These are phyloP conservation scores for Ochropleura leucogaster DNA, from an alignment of 2,888 invertebrate genomes.

Conservation along the genomic window DNA sequence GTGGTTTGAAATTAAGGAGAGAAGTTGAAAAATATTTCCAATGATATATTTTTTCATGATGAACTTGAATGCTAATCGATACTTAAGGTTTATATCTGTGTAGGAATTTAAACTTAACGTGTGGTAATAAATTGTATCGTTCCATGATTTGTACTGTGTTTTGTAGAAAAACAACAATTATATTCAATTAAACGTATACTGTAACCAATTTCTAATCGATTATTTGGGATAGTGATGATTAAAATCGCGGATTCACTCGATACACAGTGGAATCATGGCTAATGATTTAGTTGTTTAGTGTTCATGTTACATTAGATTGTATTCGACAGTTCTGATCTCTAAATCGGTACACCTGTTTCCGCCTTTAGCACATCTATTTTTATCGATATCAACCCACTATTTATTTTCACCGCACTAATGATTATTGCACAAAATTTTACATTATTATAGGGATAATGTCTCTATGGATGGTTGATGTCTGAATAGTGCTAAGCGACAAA, in stretches of 20 bases:
- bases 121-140: constrained; percentile 84
- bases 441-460: constrained; percentile 35
- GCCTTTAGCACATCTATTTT: constrained; percentile 81
- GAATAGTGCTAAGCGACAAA: constrained; percentile 9
- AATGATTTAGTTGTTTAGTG: constrained; percentile 89
- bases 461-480: constrained; percentile 42
- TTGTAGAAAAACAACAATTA: constrained; percentile 54
- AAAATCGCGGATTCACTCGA: constrained; percentile 22
- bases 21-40: constrained; percentile 90
- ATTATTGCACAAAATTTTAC: constrained; percentile 66
- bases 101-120: constrained; percentile 89
- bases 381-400: constrained; percentile 80
- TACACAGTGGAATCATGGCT: constrained; percentile 78
- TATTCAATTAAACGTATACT: constrained; percentile 56
- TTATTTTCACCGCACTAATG: constrained; percentile 70
- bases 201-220: constrained; percentile 37
- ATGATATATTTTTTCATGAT: constrained; percentile 91
- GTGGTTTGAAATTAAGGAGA: constrained; percentile 88
- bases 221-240: constrained; percentile 33
- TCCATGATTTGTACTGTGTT: constrained; percentile 78
- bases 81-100: constrained; percentile 90
- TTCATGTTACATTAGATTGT: constrained; percentile 90
- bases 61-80: constrained; percentile 89
- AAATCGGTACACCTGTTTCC: constrained; percentile 82
- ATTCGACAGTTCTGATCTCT: constrained; percentile 83